Evolutionary conservation across 64 coral and sea anemone species (phyloP), one percentile per base, ranked within the genome.

Genomic region (Trachythela sp.): DNA sequence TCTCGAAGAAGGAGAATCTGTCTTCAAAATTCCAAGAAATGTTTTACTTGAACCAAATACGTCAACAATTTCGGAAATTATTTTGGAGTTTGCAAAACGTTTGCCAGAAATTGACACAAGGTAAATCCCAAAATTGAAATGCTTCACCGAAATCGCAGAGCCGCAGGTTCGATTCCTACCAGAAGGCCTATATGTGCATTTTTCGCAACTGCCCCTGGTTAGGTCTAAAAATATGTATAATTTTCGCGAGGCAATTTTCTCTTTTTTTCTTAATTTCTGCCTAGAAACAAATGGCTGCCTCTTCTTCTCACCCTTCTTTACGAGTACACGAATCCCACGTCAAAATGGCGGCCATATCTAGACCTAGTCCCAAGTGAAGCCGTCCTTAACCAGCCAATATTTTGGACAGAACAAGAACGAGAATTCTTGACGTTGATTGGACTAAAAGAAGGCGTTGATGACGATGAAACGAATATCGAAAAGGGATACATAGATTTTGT

Each of bases 21-120:
- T 99, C 35, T 93, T 99, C 91, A 85, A 90, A 83, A 95, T 99
- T 89, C 96, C 96, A n/a, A 89, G 96, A 54, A 64, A 80, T 49
- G 52, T 99, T 76, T 37, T 99, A 49, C 85, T 99, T 40, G 84
- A 91, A 52, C 89, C 93, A 14, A 77, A 72, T 48, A 95, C 94
- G 32, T 93, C 88, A 36, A 84, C 90, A 8, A 90, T 97, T 85
- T 70, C 88, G 29, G 85, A 85, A 27, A 38, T 97, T 30, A n/a
- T 97, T 37, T 56, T 49, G 22, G 29, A 70, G 34, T 42, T 91
- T 70, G 48, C 85, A 41, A 22, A 87, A 30, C 38, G 88, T 15
- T 18, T 59, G 9, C 26, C 76, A 49, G 48, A 48, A 87, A 87
- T 40, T 50, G n/a, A 24, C 33, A 45, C 87, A 37, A 88, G 85